phyloP scores from a whole-genome alignment of 53 echinoderm and acorn worm genomes.

The Paracentrotus lividus region DNA sequence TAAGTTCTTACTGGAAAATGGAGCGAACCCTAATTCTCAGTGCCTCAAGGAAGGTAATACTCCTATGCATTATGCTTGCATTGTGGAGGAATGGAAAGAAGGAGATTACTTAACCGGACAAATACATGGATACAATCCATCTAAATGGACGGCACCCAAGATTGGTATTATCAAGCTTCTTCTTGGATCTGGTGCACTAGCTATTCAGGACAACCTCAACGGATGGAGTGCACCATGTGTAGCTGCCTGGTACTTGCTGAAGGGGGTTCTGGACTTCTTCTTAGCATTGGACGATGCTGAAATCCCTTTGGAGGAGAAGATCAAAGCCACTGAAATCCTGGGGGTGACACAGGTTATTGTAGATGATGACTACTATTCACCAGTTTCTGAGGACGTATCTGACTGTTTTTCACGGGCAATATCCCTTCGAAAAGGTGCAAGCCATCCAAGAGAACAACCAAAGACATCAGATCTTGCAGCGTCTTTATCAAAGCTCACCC shows the following conservation, averaged over 20 bases:
- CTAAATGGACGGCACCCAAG: neutral
- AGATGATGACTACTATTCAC: neutral
- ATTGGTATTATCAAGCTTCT: neutral
- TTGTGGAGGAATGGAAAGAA: neutral
- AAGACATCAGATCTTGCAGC: neutral
- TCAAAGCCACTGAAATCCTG: neutral
- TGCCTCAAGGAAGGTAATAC: neutral
- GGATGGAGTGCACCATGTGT: constrained; percentile 8
- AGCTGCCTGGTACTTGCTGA: neutral
- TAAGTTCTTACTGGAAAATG: neutral
- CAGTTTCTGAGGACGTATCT: neutral
- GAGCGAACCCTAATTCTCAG: constrained; percentile 1
- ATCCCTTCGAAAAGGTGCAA: no score
- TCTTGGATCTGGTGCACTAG: neutral
- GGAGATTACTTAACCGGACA: neutral
- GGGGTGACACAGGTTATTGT: neutral
- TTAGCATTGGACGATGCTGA: neutral
- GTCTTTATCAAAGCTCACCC: neutral
- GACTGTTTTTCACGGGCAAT: neutral
- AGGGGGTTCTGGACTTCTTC: neutral
- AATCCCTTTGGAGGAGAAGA: constrained; percentile 6
- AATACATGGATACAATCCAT: neutral
- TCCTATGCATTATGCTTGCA: constrained; percentile 31
- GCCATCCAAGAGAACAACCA: neutral
- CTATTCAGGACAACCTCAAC: neutral